phyloP scores from a whole-genome alignment of 2,797 vertebrate species.

The Picus viridis region DNA sequence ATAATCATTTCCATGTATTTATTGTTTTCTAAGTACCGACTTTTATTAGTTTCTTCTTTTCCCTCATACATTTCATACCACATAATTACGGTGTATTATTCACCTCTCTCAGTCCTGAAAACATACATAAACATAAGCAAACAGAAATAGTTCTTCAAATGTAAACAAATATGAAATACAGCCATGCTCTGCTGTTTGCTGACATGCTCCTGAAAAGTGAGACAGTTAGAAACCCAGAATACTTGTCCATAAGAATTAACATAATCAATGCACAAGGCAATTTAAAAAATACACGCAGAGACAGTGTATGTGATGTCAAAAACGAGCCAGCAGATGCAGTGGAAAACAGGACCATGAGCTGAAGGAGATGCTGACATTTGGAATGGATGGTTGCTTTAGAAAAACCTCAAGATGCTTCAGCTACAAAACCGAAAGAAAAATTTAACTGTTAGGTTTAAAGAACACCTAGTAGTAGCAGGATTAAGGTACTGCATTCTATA shows the following conservation, averaged over 20 bases:
- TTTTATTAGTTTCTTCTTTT: not conserved
- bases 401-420: not conserved
- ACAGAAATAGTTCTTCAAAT: not conserved
- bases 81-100: not conserved
- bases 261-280: not conserved
- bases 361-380: not conserved
- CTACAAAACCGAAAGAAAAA: not conserved
- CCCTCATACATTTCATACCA: not conserved
- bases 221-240: not conserved
- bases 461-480: not conserved
- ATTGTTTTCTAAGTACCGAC: not conserved
- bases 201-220: not conserved
- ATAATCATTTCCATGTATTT: not conserved
- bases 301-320: rapidly evolving
- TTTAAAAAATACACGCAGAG: not conserved
- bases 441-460: not conserved
- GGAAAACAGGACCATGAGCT: not conserved
- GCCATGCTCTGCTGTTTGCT: not conserved
- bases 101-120: not conserved
- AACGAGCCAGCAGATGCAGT: not conserved
- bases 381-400: not conserved
- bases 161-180: not conserved
- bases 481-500: not conserved
- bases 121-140: not conserved
- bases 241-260: not conserved